Conservation (phyloP, 2,113 vertebrate genomes). For the Heterotilapia buettikoferi region DNA sequence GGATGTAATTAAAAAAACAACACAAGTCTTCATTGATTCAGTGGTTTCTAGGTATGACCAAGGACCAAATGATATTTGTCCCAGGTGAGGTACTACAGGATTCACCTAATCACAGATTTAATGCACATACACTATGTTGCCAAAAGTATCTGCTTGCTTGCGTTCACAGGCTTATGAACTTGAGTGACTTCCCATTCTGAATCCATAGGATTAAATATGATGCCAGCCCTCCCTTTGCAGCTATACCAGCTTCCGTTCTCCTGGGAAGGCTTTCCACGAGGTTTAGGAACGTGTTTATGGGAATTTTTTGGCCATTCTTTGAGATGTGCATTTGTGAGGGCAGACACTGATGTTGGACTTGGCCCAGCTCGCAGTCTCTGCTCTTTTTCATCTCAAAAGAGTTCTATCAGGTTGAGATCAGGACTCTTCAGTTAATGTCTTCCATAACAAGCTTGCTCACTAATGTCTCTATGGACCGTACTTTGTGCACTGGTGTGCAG, state of each 20-base stretch:
- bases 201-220: not conserved
- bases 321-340: not conserved
- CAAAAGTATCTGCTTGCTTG: not conserved
- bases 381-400: not conserved
- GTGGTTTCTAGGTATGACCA: not conserved
- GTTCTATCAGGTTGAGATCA: not conserved
- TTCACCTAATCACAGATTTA: rapidly evolving
- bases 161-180: not conserved
- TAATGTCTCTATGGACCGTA: rapidly evolving
- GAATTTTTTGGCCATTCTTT: not conserved
- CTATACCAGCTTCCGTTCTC: not conserved
- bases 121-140: not conserved
- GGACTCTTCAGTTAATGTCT: not conserved
- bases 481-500: not conserved
- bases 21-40: not conserved
- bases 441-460: not conserved
- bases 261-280: not conserved
- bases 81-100: not conserved
- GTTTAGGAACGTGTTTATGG: not conserved
- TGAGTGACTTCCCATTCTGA: not conserved
- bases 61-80: not conserved
- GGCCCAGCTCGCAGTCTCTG: not conserved
- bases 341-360: not conserved
- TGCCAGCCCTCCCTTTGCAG: not conserved
- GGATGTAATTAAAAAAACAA: not conserved